These are phyloP conservation scores for Acromyrmex heyeri DNA, from an alignment of 1,140 invertebrate genomes.

Conservation along the genomic window DNA sequence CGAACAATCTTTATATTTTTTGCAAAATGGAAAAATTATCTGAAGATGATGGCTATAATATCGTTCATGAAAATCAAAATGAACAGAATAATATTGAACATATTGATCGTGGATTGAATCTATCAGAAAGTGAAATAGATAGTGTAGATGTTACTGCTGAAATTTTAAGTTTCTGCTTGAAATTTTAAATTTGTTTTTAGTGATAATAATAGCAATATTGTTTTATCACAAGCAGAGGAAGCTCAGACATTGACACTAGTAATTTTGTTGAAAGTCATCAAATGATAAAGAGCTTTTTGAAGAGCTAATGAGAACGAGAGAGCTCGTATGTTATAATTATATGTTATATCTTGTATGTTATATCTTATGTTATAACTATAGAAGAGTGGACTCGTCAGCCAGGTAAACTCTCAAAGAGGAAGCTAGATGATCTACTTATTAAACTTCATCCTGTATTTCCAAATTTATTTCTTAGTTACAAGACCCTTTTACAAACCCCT, in stretches of 20 bases:
- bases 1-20: no score
- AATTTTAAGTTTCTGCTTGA: no score
- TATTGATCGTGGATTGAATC: not conserved
- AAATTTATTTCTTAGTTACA: conserved; percentile 12
- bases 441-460: conserved; percentile 21
- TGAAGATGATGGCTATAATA: not conserved
- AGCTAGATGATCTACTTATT: not conserved
- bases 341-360: no score
- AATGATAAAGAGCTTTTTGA: not conserved
- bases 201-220: not conserved
- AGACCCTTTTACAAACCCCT: not conserved
- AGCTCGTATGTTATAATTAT: no score
- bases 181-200: no score
- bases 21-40: no score
- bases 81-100: conserved; percentile 11
- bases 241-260: not conserved
- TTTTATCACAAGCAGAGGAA: not conserved
- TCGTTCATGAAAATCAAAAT: not conserved
- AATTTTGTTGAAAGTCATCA: not conserved
- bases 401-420: conserved; percentile 5
- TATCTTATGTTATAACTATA: no score
- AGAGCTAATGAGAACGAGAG: not conserved
- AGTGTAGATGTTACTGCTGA: not conserved
- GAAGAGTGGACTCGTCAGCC: conserved; percentile 6
- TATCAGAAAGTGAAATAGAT: not conserved